These are phyloP conservation scores for Empis stercorea DNA, from an alignment of 2,888 invertebrate genomes.

Conservation along the genomic window DNA sequence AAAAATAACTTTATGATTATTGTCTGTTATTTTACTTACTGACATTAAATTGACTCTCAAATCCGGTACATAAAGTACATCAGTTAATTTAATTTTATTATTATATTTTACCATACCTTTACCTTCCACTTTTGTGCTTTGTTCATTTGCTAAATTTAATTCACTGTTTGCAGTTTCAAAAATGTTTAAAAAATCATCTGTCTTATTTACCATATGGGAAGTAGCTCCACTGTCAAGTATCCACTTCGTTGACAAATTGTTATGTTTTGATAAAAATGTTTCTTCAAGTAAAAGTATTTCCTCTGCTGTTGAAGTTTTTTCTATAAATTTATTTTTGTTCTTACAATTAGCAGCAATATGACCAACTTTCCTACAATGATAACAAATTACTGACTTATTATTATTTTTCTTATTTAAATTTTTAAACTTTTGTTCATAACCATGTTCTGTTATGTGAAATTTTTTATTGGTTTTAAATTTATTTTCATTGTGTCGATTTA, in stretches of 20 bases:
- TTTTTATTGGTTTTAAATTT: too few relatives aligned
- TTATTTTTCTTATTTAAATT: too few relatives aligned
- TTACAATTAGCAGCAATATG: slow-evolving; percentile 4
- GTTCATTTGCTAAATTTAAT: not conserved
- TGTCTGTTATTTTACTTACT: slow-evolving; percentile 3
- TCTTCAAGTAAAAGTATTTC: not conserved
- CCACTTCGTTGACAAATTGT: not conserved
- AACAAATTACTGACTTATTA: not conserved
- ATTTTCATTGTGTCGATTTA: not conserved
- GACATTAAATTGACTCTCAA: slow-evolving; percentile 3
- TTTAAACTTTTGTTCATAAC: too few relatives aligned
- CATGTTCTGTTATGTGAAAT: too few relatives aligned
- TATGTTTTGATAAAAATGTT: not conserved
- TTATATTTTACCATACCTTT: not conserved
- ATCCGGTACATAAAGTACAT: slow-evolving; percentile 2
- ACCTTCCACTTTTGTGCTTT: not conserved
- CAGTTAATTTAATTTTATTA: not conserved
- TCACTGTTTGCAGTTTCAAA: not conserved
- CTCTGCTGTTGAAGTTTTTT: not conserved
- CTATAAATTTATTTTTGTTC: not conserved
- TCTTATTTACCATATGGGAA: slow-evolving; percentile 3
- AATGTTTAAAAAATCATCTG: not conserved
- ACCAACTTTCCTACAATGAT: slow-evolving; percentile 5
- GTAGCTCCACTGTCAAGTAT: slow-evolving; percentile 5
- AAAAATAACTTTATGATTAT: slow-evolving; percentile 1